Percentiles rank a stretch among this genome's conserved stretches.
Evolutionary conservation across 2,797 vertebrate genomes (phyloP).

Genomic region (Corythornis leucogaster): DNA sequence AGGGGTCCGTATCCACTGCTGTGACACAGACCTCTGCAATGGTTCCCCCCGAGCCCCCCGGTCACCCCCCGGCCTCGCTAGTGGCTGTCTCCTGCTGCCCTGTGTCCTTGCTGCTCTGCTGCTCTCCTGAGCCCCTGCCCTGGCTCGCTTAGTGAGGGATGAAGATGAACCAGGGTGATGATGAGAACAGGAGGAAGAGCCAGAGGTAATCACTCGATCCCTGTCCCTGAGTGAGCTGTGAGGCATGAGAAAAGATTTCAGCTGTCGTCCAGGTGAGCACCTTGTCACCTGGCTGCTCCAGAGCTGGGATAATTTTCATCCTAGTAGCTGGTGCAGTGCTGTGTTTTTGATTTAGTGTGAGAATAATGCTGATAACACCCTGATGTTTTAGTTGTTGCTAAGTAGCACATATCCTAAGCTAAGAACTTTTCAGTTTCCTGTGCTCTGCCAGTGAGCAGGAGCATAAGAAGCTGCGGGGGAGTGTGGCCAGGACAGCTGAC

Average conservation of each 20-base stretch:
- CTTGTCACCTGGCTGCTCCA: neutral
- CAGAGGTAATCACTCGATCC: neutral
- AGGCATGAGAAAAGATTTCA: neutral
- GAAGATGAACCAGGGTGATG: neutral
- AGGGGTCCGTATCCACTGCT: constrained; percentile 87
- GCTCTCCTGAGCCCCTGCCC: constrained; percentile 24
- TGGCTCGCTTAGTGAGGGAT: neutral
- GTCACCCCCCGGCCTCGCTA: neutral
- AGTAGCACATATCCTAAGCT: neutral
- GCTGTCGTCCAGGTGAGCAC: neutral
- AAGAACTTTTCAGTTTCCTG: neutral
- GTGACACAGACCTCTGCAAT: constrained; percentile 86
- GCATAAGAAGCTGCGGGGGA: neutral
- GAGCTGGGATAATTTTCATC: neutral
- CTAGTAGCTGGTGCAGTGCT: neutral
- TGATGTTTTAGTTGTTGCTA: neutral
- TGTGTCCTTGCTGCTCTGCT: neutral
- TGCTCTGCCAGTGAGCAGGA: neutral
- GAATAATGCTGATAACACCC: neutral
- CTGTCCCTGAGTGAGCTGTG: neutral
- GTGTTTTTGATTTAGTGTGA: neutral
- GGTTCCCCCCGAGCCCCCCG: constrained; percentile 58
- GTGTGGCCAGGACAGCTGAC: neutral
- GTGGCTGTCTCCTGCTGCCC: neutral
- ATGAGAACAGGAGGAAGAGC: neutral